A percentile compares a stretch with the other conserved stretches of the same genome.
These are phyloP conservation scores for Sinocyclocheilus anophthalmus DNA, from an alignment of 2,113 vertebrate species.

Conservation along the genomic window DNA sequence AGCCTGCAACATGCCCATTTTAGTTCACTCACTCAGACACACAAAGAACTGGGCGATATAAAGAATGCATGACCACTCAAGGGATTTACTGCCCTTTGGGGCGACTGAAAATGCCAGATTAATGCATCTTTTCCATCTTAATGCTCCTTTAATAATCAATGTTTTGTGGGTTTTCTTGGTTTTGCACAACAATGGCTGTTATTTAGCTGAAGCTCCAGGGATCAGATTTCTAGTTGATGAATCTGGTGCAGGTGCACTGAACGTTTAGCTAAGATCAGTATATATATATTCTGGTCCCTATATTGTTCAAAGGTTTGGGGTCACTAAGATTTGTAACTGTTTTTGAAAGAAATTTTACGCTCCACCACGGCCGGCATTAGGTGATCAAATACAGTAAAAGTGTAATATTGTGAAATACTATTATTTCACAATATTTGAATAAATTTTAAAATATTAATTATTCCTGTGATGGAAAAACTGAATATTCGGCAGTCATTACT, in stretches of 20 bases:
- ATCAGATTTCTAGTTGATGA: background rate
- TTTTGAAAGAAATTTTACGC: background rate
- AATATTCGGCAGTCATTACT: background rate
- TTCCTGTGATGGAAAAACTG: background rate
- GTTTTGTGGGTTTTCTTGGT: background rate
- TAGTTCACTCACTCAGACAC: constrained; percentile 5
- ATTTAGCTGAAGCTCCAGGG: background rate
- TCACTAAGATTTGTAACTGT: background rate
- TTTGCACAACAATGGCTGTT: background rate
- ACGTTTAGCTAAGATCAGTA: background rate
- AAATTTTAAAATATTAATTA: background rate
- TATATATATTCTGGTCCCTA: too few relatives aligned
- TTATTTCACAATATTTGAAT: background rate
- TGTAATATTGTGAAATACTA: background rate
- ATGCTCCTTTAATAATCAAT: background rate
- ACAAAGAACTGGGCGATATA: background rate
- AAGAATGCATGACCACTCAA: constrained; percentile 23
- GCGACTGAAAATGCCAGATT: constrained; percentile 1
- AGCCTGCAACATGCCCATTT: constrained; percentile 17
- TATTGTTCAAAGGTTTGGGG: background rate
- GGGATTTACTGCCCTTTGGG: background rate
- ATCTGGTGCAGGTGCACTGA: background rate
- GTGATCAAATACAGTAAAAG: background rate
- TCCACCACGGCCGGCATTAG: background rate
- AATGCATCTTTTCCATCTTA: background rate